phyloP scores from a whole-genome alignment of 2,113 vertebrate species.

The Hypocryptadius cinnamomeus region DNA sequence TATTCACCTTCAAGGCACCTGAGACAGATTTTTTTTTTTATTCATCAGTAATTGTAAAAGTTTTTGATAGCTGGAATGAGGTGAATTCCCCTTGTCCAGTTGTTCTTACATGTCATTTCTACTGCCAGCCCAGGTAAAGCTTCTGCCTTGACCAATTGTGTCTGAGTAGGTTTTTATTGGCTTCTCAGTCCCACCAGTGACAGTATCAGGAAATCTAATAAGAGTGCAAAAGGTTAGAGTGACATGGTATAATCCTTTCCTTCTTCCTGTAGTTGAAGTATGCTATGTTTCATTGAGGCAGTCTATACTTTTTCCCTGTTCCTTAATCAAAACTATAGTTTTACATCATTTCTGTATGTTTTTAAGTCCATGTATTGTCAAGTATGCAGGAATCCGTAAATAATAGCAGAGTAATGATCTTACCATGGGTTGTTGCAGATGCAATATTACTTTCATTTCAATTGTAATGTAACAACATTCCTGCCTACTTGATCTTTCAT shows the following conservation, averaged over 20 bases:
- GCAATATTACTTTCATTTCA: neutral
- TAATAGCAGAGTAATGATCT: neutral
- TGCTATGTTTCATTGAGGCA: neutral
- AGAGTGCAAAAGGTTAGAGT: neutral
- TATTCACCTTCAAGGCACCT: neutral
- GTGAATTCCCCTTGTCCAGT: neutral
- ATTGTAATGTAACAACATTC: neutral
- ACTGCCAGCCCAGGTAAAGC: neutral
- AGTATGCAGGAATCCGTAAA: neutral
- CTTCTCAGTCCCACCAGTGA: neutral
- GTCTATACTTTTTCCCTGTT: neutral
- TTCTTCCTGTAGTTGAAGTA: neutral
- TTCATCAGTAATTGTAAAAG: neutral
- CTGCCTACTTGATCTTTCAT: neutral
- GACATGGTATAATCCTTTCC: neutral
- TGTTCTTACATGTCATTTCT: neutral
- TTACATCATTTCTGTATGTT: neutral
- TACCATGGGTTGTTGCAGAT: neutral
- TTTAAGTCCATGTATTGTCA: neutral
- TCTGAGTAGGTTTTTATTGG: neutral
- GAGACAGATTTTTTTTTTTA: neutral
- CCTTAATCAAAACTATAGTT: neutral
- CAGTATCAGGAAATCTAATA: neutral
- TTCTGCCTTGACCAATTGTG: neutral
- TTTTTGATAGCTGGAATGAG: neutral